Percentiles rank a stretch among this genome's conserved stretches.
Evolutionary conservation across 2,888 invertebrate genomes (phyloP).

Genomic region (Mylabris sibirica): DNA sequence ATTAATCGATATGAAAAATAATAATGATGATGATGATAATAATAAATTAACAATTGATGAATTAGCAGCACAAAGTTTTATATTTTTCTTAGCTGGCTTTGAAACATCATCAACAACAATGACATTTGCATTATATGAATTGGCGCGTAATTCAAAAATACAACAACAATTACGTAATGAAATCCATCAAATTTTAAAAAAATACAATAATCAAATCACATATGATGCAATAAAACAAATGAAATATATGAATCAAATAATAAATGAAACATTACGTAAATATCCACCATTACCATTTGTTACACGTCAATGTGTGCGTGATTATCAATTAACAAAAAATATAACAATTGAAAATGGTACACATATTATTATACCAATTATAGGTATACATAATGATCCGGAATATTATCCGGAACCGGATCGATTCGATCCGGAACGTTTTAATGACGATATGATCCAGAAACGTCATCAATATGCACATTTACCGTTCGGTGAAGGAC

Average conservation of each 20-base stretch:
- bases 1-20: conserved; percentile 48
- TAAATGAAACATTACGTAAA: conserved; percentile 43
- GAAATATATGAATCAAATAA: conserved; percentile 60
- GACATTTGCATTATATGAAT: conserved; percentile 56
- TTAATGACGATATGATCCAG: not conserved
- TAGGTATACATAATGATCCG: conserved; percentile 50
- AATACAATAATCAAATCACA: conserved; percentile 52
- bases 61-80: conserved; percentile 57
- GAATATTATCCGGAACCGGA: conserved; percentile 25
- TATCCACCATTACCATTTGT: not conserved
- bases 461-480: not conserved
- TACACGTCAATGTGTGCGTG: not conserved
- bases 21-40: not conserved
- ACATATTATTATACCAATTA: conserved; percentile 43
- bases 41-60: conserved; percentile 38
- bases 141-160: conserved; percentile 57
- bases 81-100: conserved; percentile 63
- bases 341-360: conserved; percentile 21
- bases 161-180: conserved; percentile 60
- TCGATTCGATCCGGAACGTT: not conserved
- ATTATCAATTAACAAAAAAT: not conserved
- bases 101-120: conserved; percentile 62
- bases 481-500: not conserved
- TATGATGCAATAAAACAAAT: conserved; percentile 60
- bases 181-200: conserved; percentile 47